Conservation (phyloP, 2,888 invertebrate species). For the Drosophila atroscutellata region DNA sequence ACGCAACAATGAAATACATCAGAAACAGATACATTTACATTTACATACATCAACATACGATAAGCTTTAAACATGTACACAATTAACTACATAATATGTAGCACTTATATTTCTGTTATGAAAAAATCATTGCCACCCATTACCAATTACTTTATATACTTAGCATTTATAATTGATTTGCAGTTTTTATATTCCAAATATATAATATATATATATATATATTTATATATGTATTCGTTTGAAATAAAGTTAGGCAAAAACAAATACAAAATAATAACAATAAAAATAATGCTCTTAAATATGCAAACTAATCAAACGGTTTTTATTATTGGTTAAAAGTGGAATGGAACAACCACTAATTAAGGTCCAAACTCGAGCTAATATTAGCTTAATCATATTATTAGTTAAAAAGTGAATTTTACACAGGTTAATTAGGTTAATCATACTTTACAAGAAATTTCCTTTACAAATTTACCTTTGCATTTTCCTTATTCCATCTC, state of each 20-base stretch:
- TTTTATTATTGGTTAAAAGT: background rate
- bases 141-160: conserved; percentile 37
- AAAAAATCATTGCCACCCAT: conserved; percentile 35
- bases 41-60: conserved; percentile 29
- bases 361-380: background rate
- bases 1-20: conserved; percentile 8
- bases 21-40: conserved; percentile 18
- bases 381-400: background rate
- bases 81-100: conserved; percentile 13
- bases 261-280: conserved; percentile 35
- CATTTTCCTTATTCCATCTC: background rate
- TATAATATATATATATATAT: conserved; percentile 24
- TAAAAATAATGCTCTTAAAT: conserved; percentile 58
- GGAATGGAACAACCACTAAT: background rate
- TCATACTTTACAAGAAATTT: no score
- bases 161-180: conserved; percentile 41
- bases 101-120: conserved; percentile 19
- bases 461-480: background rate
- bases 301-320: conserved; percentile 17
- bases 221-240: conserved; percentile 48
- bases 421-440: no score
- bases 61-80: conserved; percentile 52
- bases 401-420: background rate
- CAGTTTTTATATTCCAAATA: conserved; percentile 46
- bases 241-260: conserved; percentile 30